Base-by-base conservation (phyloP, 2,888 invertebrate genomes). In the Ophioninae sp. region DNA sequence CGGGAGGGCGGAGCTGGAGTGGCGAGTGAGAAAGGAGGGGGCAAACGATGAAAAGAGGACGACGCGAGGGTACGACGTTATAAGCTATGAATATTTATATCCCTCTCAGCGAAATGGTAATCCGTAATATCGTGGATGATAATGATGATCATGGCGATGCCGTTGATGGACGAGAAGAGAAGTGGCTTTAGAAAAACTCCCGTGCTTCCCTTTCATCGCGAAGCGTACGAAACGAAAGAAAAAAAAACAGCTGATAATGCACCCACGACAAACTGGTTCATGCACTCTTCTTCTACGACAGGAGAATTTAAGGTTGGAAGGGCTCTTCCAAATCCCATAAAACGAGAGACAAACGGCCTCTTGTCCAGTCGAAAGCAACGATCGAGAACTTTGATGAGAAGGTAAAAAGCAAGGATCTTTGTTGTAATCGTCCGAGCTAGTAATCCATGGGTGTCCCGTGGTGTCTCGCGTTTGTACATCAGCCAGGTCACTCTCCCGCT, bases 51-150 rank as follows among this genome's bases (percentile, higher is more conserved):
- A 17, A 20, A 21, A 41, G 7, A n/a, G 8, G 68, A 30, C n/a
- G 21, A 37, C 20, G 17, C 20, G 39, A 56, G 17, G 56, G 41
- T 56, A 74, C 41, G 67, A 39, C 44, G 64, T 68, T 74, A 67
- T 76, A 57, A 41, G 57, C 83, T 84, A 89, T 90, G 89, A 90
- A 90, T 90, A 90, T 90, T 89, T 89, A 90, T 87, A 87, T 67
- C 78, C 72, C 61, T 79, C 85, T 86, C 79, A 82, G 86, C 65
- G 59, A 30, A 80, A 74, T 74, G 56, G 75, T 75, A 64, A 74
- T 67, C 72, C 69, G 41, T 77, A 74, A 82, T 78, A 44, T 21
- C 75, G 50, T 61, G 21, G 65, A 65, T 72, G 65, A 64, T 70
- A 61, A 61, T 80, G 72, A 77, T 56, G 30, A 72, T 64, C 21